Evolutionary conservation across 2,113 vertebrate genomes (phyloP).

Genomic region (Athene cunicularia): DNA sequence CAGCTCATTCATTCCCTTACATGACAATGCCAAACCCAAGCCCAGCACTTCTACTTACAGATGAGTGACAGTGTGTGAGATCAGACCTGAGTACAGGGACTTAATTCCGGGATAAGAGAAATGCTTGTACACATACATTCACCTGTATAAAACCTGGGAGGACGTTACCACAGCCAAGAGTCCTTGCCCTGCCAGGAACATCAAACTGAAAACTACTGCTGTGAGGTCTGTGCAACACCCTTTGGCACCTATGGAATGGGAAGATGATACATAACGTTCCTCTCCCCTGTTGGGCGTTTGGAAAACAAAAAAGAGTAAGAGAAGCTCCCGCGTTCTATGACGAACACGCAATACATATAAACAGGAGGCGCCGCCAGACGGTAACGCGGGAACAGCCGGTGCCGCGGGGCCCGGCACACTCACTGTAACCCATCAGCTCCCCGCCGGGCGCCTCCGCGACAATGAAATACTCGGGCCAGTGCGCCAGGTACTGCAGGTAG

Average conservation of each 20-base stretch:
- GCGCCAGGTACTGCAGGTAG: constrained; percentile 94
- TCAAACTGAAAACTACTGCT: background rate
- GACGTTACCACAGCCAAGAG: background rate
- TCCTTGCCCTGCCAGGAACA: background rate
- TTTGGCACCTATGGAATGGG: background rate
- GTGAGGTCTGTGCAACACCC: accelerated
- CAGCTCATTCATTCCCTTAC: background rate
- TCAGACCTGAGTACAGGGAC: too few relatives aligned
- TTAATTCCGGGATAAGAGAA: background rate
- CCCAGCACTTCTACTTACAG: background rate
- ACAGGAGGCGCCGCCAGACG: too few relatives aligned
- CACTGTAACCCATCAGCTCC: constrained; percentile 98
- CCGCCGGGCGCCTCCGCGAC: constrained; percentile 94
- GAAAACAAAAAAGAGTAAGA: background rate
- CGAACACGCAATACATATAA: too few relatives aligned
- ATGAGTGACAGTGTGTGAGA: accelerated
- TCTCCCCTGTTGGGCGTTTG: accelerated
- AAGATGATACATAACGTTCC: background rate
- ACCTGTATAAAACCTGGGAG: background rate
- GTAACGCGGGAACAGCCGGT: too few relatives aligned
- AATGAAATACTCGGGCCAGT: constrained; percentile 98
- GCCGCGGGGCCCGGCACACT: background rate
- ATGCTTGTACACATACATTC: accelerated
- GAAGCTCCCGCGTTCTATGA: background rate
- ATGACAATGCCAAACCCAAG: accelerated